A percentile compares a stretch with the other conserved stretches of the same genome.
Conservation (phyloP, 2,113 vertebrate genomes). For the Okapia johnstoni region DNA sequence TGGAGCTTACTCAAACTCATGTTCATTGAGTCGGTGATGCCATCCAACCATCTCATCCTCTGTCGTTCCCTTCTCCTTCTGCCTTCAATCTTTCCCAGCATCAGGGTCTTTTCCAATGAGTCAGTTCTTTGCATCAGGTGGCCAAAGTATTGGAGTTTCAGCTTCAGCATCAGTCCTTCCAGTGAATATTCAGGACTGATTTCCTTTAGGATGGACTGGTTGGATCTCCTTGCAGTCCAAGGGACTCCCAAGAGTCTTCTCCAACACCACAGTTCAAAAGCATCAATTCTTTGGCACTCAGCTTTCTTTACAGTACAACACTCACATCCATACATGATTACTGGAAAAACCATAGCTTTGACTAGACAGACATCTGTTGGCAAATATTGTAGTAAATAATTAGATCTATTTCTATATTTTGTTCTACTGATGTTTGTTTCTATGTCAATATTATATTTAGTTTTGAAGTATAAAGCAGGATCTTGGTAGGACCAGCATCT, state of each 20-base stretch:
- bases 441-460: background rate
- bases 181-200: background rate
- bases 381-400: background rate
- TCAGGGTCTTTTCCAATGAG: background rate
- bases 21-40: background rate
- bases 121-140: background rate
- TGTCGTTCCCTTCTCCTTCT: background rate
- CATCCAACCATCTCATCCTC: background rate
- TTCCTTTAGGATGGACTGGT: background rate
- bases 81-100: background rate
- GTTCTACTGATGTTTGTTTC: background rate
- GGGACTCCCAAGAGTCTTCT: background rate
- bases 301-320: background rate
- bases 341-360: background rate
- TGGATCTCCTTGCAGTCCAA: background rate
- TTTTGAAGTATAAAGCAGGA: background rate
- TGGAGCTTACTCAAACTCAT: background rate
- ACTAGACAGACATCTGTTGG: background rate
- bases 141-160: background rate
- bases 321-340: background rate
- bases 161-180: background rate
- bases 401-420: background rate
- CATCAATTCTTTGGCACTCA: background rate
- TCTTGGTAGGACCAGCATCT: background rate
- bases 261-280: background rate